Evolutionary conservation across 2,113 vertebrate genomes (phyloP).

Genomic region (Rutilus rutilus): DNA sequence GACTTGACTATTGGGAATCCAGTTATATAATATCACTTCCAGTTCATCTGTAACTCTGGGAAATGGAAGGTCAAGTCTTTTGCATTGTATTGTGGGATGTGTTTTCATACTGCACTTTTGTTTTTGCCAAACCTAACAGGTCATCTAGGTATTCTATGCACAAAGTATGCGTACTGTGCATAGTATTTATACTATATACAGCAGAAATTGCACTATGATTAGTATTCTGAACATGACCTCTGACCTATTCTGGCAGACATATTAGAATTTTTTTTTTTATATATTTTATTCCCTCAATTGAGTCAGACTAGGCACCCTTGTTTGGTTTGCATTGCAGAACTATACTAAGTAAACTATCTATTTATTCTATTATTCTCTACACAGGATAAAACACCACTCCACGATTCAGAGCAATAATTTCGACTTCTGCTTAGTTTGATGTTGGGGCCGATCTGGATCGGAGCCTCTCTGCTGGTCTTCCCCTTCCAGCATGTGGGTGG

Average conservation of each 20-base stretch:
- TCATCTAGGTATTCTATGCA: not conserved
- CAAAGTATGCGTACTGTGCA: not conserved
- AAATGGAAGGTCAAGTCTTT: not conserved
- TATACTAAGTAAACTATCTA: not conserved
- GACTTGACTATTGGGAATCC: not conserved
- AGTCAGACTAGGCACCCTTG: not conserved
- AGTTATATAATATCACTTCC: not conserved
- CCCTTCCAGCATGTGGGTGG: slow-evolving; percentile 40
- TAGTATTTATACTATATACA: not conserved
- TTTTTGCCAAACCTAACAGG: not conserved
- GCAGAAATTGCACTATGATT: not conserved
- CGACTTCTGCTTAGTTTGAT: slow-evolving; percentile 33
- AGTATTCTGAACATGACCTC: not conserved
- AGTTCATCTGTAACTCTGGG: not conserved
- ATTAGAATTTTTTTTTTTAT: too few relatives aligned
- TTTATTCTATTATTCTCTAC: not conserved
- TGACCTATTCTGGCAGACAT: not conserved
- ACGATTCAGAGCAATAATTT: slow-evolving; percentile 5
- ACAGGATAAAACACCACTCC: not conserved
- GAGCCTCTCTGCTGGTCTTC: slow-evolving; percentile 23
- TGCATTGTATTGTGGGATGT: not conserved
- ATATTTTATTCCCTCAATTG: not conserved
- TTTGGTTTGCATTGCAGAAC: not conserved
- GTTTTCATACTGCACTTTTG: not conserved
- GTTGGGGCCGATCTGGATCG: slow-evolving; percentile 18